phyloP scores from a whole-genome alignment of 2,797 vertebrate species.

The Cossypha caffra region DNA sequence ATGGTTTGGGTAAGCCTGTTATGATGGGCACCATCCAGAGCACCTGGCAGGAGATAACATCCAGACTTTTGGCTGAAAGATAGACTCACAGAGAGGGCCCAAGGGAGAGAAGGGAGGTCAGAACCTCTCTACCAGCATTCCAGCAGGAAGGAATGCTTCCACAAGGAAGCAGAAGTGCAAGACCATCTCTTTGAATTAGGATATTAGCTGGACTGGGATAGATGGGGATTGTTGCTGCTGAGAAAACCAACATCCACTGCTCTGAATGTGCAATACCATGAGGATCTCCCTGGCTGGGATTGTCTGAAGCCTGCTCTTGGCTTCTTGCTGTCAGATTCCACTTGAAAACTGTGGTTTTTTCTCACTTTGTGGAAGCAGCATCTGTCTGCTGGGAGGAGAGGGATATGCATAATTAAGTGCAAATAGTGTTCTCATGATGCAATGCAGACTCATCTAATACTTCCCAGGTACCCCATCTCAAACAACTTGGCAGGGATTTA shows the following conservation, averaged over 20 bases:
- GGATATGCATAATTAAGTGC: conserved; percentile 32
- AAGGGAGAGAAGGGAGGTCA: not conserved
- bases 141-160: not conserved
- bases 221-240: not conserved
- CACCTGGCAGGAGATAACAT: not conserved
- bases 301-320: not conserved
- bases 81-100: not conserved
- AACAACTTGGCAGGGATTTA: conserved; percentile 31
- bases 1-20: rapidly evolving
- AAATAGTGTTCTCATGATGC: conserved; percentile 47
- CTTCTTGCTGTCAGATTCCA: not conserved
- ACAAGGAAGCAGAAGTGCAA: not conserved
- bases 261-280: not conserved
- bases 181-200: not conserved
- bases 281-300: not conserved
- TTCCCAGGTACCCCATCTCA: conserved; percentile 61
- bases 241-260: not conserved
- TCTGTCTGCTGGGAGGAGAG: not conserved
- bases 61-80: not conserved
- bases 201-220: not conserved
- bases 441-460: conserved; percentile 37
- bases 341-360: conserved; percentile 1
- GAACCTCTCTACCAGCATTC: not conserved
- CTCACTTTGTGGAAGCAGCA: conserved; percentile 27
- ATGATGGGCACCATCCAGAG: not conserved